A percentile compares a stretch with the other conserved stretches of the same genome.
These are phyloP conservation scores for Phaethornis superciliosus DNA, from an alignment of 2,113 vertebrate genomes.

Conservation along the genomic window DNA sequence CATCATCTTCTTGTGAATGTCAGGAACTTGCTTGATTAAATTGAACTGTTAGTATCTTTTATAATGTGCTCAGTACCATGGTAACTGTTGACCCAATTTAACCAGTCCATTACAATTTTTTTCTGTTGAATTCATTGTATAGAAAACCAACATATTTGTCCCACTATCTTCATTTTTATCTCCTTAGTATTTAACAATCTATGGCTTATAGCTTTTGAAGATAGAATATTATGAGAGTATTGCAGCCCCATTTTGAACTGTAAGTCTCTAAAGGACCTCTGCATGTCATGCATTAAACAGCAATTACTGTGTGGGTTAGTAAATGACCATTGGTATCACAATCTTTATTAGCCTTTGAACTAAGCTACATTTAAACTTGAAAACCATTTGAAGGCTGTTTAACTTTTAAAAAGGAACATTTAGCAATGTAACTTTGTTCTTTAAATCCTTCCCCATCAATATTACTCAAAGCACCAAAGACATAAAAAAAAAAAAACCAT, in stretches of 20 bases:
- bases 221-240: neutral
- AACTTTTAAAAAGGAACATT: neutral
- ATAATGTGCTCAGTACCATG: neutral
- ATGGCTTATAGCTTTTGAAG: neutral
- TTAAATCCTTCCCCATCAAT: neutral
- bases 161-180: neutral
- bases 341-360: neutral
- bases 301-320: neutral
- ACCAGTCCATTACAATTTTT: neutral
- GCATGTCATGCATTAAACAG: neutral
- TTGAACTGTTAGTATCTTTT: neutral
- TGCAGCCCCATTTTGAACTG: neutral
- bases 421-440: neutral
- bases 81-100: neutral
- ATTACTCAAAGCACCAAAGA: constrained; percentile 2
- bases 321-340: neutral
- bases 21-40: neutral
- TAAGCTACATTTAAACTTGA: neutral
- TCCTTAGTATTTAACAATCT: neutral
- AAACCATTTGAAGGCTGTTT: neutral
- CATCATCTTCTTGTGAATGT: neutral
- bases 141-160: neutral
- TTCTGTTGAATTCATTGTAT: neutral
- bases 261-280: neutral
- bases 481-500: neutral